These are phyloP conservation scores for Calypte anna DNA, from an alignment of 2,113 vertebrate genomes.

Conservation along the genomic window DNA sequence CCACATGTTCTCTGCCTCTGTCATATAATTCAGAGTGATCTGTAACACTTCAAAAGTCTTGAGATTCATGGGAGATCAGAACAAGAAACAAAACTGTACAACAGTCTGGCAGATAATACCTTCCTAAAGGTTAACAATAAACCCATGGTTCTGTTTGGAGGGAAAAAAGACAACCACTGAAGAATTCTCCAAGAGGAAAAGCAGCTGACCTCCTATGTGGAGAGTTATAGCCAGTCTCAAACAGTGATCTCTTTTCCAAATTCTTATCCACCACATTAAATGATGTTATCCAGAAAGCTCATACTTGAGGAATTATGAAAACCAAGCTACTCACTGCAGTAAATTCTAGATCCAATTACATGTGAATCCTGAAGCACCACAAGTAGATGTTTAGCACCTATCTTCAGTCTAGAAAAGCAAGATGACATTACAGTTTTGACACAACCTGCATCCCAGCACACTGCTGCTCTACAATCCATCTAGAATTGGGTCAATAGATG, in stretches of 20 bases:
- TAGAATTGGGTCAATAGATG: neutral
- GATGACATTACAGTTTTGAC: neutral
- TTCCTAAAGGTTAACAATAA: neutral
- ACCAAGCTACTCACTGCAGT: neutral
- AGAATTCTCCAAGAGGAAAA: neutral
- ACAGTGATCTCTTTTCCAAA: neutral
- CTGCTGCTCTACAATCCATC: accelerated
- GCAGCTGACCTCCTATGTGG: neutral
- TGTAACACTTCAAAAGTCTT: neutral
- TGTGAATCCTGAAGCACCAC: neutral
- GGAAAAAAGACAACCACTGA: neutral
- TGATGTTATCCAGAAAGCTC: neutral
- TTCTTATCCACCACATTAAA: neutral
- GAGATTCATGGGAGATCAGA: neutral
- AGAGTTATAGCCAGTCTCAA: neutral
- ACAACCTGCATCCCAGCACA: accelerated
- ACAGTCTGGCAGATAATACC: neutral
- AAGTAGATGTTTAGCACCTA: neutral
- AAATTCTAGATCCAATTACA: neutral
- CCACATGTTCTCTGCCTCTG: neutral
- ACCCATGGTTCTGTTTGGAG: neutral
- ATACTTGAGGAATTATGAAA: neutral
- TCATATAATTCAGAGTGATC: neutral
- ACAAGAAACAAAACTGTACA: neutral
- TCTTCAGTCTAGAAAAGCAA: neutral